Evolutionary conservation across 2,113 vertebrate species (phyloP), one percentile per base, ranked within the genome.

Genomic region (Camelus dromedarius): DNA sequence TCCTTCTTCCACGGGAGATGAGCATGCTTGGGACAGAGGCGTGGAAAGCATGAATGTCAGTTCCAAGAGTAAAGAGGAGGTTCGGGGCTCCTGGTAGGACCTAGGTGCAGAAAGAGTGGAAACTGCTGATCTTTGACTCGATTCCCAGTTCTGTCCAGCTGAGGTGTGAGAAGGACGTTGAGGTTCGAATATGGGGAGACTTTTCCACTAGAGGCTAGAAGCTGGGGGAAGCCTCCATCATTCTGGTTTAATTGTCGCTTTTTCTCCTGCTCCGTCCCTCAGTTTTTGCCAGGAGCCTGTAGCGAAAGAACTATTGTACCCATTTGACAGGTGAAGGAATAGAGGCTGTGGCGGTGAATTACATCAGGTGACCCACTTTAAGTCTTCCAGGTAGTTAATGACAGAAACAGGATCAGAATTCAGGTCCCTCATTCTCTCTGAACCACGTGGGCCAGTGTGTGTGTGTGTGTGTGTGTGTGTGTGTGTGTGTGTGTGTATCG

Each of bases 11-110:
- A 1, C 4, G 0, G 48, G 15, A 24, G 32, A 9, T 2, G 3
- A 54, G 64, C 54, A 52, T 56, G 14, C 6, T 28, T 48, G 20
- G 16, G 28, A 6, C 13, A 8, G 38, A 35, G 67, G 28, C 0
- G 0, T 26, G 58, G 66, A 0, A 6, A 2, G 11, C 11, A 26
- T 3, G 32, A 60, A 18, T 3, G 1, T 32, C 26, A 13, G 46
- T 46, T 42, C 30, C 30, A 20, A 30, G 1, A 26, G 35, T 8
- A 16, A 77, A 48, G 38, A 20, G 48, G 32, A 50, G 22, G 56
- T 5, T 1, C 9, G 13, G 48, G 32, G 26, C 18, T 46, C 62
- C 38, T 2, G 6, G 73, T 0, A 8, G 16, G 58, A 10, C 13
- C 32, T 1, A 12, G 42, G 12, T 62, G 2, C 12, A 12, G 11